These are phyloP conservation scores for Porites divaricata DNA, from an alignment of 92 coral and sea anemone species.

Conservation along the genomic window DNA sequence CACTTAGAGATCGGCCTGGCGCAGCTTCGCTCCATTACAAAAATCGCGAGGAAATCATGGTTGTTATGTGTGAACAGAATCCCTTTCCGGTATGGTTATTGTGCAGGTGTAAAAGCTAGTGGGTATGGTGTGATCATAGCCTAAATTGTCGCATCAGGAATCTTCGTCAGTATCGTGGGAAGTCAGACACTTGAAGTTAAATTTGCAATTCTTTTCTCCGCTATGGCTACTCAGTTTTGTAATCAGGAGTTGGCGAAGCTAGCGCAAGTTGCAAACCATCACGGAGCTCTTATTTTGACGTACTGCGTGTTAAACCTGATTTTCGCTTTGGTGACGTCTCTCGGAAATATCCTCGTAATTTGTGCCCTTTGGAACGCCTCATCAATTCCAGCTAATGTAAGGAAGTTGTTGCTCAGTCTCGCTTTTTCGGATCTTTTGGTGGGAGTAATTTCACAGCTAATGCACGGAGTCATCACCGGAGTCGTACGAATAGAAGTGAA, in stretches of 20 bases:
- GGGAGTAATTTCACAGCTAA: conserved; percentile 20
- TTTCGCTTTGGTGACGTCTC: not conserved
- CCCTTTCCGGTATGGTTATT: no score
- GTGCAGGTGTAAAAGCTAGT: no score
- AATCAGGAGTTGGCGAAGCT: not conserved
- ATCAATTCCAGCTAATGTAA: conserved; percentile 40
- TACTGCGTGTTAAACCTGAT: not conserved
- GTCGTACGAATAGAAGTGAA: not conserved
- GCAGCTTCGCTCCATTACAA: no score
- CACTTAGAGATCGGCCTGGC: no score
- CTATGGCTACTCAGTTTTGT: not conserved
- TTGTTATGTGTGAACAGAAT: no score
- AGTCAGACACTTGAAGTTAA: no score
- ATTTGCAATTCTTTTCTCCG: not conserved
- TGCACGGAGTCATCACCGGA: not conserved
- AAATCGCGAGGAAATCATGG: no score
- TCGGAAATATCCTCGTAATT: conserved; percentile 3
- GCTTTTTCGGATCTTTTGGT: conserved; percentile 33
- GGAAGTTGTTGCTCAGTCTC: conserved; percentile 23
- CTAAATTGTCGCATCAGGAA: no score
- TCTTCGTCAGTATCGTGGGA: no score
- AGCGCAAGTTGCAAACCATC: not conserved
- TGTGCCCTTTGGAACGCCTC: conserved; percentile 28
- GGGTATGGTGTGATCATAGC: no score
- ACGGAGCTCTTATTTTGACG: not conserved